Percentiles rank a stretch among this genome's conserved stretches.
Conservation (phyloP, 2,797 vertebrate species). For the Phoeniculus purpureus region DNA sequence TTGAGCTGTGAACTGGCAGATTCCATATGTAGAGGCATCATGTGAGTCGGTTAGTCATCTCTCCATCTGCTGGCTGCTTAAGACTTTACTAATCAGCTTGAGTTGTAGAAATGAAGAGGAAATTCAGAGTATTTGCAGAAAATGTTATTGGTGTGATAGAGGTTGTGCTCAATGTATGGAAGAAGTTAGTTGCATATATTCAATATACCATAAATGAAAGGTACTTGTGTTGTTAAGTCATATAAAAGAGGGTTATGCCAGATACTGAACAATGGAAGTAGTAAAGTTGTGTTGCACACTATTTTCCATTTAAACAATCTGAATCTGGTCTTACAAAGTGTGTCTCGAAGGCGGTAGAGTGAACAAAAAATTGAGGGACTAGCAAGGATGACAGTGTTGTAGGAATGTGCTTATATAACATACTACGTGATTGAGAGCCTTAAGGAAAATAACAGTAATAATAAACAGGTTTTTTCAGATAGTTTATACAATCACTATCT, state of each 20-base stretch:
- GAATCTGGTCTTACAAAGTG: neutral
- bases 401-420: neutral
- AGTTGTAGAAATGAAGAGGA: neutral
- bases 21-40: neutral
- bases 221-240: neutral
- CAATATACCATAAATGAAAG: neutral
- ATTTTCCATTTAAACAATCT: neutral
- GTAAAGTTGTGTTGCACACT: neutral
- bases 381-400: neutral
- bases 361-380: neutral
- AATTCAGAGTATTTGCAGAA: neutral
- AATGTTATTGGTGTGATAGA: neutral
- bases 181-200: neutral
- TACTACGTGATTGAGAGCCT: neutral
- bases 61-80: constrained; percentile 27
- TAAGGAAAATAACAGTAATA: neutral
- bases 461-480: neutral
- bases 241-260: neutral
- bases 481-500: neutral
- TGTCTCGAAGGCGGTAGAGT: neutral
- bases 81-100: neutral
- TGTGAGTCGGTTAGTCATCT: neutral
- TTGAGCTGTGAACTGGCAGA: constrained; percentile 11
- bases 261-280: neutral
- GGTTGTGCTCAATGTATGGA: neutral